Base-by-base conservation (phyloP, 2,888 invertebrate genomes). In the Erebia ligea region DNA sequence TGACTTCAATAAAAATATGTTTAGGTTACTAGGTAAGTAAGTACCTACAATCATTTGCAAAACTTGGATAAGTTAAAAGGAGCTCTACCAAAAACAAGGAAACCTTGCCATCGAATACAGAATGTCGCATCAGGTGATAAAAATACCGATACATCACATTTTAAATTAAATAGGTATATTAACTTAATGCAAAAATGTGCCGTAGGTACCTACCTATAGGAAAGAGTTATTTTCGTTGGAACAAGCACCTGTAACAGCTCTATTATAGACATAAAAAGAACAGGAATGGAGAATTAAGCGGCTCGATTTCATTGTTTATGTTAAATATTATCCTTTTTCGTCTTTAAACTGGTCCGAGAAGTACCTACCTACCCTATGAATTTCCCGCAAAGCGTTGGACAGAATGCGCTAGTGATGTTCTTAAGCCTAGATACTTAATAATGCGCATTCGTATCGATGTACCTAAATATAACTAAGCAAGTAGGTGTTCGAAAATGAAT, bases 221-320 rank as follows among this genome's bases (percentile, higher is more conserved):
- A 40, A 64, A 52, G 17, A 64, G 50, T 52, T 64, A 64, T 64
- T 64, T 64, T 64, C 9, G 25, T 56, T 50, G 13, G 15, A 68
- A 45, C 42, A 42, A 57, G 62, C 68, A 73, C 61, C 66, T 73
- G 70, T 70, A 56, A 70, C 70, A 65, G 69, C 67, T 69, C 64
- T 73, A 70, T 70, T 70, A 73, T 70, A 68, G 21, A 15, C 17
- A 65, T 25, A 25, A 61, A 42, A 45, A 57, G 21, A 48, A 58
- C 50, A 73, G 65, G 64, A 70, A 70, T 19, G 11, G 19, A 45
- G 50, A 67, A 73, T 64, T 25, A 64, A 65, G 65, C 64, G 21
- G 68, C 62, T 70, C 70, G 42, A 68, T 70, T 65, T 66, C 65
- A 68, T 70, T 70, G 67, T 70, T 57, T 68, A 73, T 62, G 61